Percentiles rank a stretch among this genome's conserved stretches.
These are phyloP conservation scores for Oreochromis mossambicus DNA, from an alignment of 2,797 vertebrate genomes.

Conservation along the genomic window DNA sequence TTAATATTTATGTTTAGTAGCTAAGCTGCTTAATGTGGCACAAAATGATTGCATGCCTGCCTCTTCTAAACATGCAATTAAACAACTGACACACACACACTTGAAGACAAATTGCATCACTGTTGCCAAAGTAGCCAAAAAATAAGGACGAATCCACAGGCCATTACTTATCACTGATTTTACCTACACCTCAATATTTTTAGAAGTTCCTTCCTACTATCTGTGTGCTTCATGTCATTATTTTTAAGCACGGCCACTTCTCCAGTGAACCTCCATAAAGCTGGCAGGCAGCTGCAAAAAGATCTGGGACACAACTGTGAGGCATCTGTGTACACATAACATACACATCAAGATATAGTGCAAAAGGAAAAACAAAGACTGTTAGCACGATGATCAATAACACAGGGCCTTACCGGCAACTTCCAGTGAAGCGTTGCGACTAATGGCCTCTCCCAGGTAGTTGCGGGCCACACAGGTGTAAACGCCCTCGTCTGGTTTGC, in stretches of 20 bases:
- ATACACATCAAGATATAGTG: not conserved
- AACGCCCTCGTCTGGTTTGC: conserved; percentile 89
- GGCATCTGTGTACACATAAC: not conserved
- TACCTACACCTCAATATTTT: conserved; percentile 2
- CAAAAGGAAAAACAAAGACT: not conserved
- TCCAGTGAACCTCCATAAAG: conserved; percentile 19
- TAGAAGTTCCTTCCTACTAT: not conserved
- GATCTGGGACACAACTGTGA: conserved; percentile 37
- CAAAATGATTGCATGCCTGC: not conserved
- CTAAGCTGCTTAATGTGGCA: not conserved
- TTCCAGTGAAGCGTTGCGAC: conserved; percentile 89
- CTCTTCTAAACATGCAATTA: not conserved
- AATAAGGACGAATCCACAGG: not conserved
- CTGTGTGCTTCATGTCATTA: conserved; percentile 23
- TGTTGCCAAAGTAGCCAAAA: not conserved
- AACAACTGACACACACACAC: not conserved
- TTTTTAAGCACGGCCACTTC: conserved; percentile 24
- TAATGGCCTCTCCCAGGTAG: conserved; percentile 88
- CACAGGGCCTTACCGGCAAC: conserved; percentile 84
- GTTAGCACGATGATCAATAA: not conserved
- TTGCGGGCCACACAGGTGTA: conserved; percentile 94
- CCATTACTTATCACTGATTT: conserved; percentile 1
- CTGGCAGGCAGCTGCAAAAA: conserved; percentile 15
- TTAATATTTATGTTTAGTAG: not conserved
- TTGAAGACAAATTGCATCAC: not conserved